phyloP scores from a whole-genome alignment of 1,140 invertebrate species.

The Drosophila teissieri region DNA sequence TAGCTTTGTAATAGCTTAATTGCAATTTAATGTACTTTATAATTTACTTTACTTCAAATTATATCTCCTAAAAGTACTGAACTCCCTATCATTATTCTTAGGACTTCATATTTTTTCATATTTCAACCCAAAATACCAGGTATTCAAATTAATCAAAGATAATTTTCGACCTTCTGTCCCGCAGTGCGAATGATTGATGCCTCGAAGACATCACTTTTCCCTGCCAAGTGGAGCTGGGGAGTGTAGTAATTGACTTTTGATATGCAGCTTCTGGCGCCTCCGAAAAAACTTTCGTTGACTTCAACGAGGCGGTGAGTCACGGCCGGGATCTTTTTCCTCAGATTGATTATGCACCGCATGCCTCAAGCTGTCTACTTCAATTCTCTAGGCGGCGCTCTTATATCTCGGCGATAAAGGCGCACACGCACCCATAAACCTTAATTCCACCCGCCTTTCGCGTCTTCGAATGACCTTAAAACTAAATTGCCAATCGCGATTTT shows the following conservation, averaged over 20 bases:
- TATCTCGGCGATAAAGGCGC: slow-evolving; percentile 68
- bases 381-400: slow-evolving; percentile 62
- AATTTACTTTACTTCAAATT: no score
- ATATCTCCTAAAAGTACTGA: no score
- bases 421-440: slow-evolving; percentile 81
- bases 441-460: slow-evolving; percentile 30
- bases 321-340: slow-evolving; percentile 24
- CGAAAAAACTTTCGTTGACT: slow-evolving; percentile 36
- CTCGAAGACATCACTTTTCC: slow-evolving; percentile 25
- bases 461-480: slow-evolving; percentile 68
- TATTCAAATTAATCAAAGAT: slow-evolving; percentile 30
- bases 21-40: no score
- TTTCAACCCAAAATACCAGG: no score
- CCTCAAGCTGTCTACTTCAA: slow-evolving; percentile 45
- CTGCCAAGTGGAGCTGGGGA: slow-evolving; percentile 37
- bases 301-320: slow-evolving; percentile 39
- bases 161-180: slow-evolving; percentile 5
- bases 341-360: slow-evolving; percentile 65
- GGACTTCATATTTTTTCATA: no score
- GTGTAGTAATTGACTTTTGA: slow-evolving; percentile 64
- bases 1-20: no score
- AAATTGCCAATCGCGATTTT: slow-evolving; percentile 66
- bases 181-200: slow-evolving; percentile 58
- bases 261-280: slow-evolving; percentile 56
- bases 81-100: no score